Evolutionary conservation across 30 jellyfish, hydroid and myxozoan species (phyloP).

Genomic region (Hydractinia echinata): DNA sequence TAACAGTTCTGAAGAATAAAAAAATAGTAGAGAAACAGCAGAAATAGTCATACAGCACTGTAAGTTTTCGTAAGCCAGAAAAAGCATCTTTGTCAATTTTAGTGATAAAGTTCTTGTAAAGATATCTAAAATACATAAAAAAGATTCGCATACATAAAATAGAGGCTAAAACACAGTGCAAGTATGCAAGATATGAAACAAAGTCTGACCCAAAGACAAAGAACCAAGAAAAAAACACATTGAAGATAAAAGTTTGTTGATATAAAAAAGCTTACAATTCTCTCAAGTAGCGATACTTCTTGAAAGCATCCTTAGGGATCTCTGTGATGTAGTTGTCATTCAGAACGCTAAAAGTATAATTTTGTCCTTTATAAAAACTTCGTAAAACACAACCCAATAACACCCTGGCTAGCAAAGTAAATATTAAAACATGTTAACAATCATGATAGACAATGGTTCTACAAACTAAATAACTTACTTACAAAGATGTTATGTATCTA

Average conservation of each 20-base stretch:
- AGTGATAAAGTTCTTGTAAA: slow-evolving; percentile 74
- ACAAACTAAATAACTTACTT: not conserved
- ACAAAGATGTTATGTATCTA: slow-evolving; percentile 70
- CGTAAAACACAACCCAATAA: no score
- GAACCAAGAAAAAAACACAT: no score
- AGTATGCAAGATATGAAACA: no score
- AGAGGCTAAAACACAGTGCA: no score
- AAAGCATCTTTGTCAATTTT: slow-evolving; percentile 75
- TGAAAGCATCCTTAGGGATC: slow-evolving; percentile 65
- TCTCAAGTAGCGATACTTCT: slow-evolving; percentile 47
- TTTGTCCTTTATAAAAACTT: no score
- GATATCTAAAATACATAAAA: slow-evolving; percentile 41
- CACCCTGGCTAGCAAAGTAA: no score
- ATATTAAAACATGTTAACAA: no score
- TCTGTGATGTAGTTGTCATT: slow-evolving; percentile 76
- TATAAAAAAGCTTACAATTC: slow-evolving; percentile 57
- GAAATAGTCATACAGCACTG: slow-evolving; percentile 55
- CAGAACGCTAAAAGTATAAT: slow-evolving; percentile 47
- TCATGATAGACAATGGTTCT: no score
- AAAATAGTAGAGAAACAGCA: not conserved
- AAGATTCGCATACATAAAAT: no score
- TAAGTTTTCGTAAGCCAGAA: slow-evolving; percentile 72
- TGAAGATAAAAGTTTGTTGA: no score
- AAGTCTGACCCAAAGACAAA: no score
- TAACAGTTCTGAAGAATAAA: no score